phyloP scores from a whole-genome alignment of 2,888 invertebrate species.

The Scaptomyza caliginosa region DNA sequence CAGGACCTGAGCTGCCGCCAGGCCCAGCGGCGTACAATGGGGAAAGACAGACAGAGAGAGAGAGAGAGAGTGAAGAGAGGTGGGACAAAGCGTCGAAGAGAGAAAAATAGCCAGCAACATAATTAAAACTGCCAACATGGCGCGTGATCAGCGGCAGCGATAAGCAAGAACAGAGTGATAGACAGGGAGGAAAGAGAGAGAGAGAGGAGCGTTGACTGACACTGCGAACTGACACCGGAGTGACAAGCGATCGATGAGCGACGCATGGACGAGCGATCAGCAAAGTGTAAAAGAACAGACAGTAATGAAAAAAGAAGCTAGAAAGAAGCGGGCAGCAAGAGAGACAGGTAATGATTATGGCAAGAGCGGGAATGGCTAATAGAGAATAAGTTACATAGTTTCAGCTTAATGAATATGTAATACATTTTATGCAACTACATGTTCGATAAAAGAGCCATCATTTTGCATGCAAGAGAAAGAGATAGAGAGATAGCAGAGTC shows the following conservation, averaged over 20 bases:
- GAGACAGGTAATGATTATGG: neutral
- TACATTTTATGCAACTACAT: slow-evolving; percentile 39
- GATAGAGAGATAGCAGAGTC: neutral
- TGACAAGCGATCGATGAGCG: slow-evolving; percentile 46
- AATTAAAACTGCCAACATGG: slow-evolving; percentile 77
- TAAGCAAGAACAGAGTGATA: slow-evolving; percentile 48
- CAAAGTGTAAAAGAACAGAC: neutral
- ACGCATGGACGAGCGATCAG: neutral
- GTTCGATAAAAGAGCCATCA: slow-evolving; percentile 56
- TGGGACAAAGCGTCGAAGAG: too few relatives aligned
- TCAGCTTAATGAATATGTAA: slow-evolving; percentile 54
- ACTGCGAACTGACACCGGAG: slow-evolving; percentile 24
- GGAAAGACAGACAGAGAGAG: neutral
- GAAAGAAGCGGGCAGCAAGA: neutral
- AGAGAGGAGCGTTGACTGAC: slow-evolving; percentile 10
- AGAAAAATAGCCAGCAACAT: slow-evolving; percentile 56
- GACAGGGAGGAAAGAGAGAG: slow-evolving; percentile 11
- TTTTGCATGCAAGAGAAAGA: neutral
- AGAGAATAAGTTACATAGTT: slow-evolving; percentile 42
- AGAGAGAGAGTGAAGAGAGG: neutral
- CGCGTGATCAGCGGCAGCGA: slow-evolving; percentile 75
- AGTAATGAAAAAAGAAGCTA: neutral
- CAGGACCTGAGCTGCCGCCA: slow-evolving; percentile 19
- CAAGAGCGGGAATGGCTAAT: slow-evolving; percentile 9
- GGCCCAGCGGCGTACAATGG: neutral